Conservation (phyloP, 2,113 vertebrate genomes). For the Ictalurus furcatus region DNA sequence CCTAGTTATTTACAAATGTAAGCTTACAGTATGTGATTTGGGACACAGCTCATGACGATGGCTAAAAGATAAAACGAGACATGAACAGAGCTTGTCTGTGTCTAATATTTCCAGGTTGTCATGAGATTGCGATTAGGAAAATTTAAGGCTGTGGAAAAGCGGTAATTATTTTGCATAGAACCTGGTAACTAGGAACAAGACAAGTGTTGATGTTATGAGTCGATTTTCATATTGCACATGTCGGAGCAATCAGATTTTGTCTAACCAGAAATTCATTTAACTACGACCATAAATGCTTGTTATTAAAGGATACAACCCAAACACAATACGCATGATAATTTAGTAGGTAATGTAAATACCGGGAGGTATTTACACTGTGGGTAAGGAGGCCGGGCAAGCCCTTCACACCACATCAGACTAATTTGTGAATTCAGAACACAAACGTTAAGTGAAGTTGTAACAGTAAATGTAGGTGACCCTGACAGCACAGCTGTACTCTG, state of each 20-base stretch:
- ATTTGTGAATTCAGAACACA: background rate
- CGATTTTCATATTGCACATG: background rate
- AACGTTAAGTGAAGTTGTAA: too few relatives aligned
- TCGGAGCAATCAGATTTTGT: background rate
- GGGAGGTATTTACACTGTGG: background rate
- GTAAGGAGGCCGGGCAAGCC: background rate
- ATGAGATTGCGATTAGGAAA: background rate
- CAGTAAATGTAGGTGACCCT: background rate
- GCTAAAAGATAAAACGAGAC: background rate
- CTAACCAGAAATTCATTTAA: background rate
- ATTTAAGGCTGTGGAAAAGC: background rate
- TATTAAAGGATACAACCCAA: background rate
- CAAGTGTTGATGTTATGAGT: background rate
- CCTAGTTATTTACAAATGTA: background rate
- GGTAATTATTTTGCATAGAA: background rate
- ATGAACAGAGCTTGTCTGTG: background rate
- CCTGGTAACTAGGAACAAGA: background rate
- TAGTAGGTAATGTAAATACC: background rate
- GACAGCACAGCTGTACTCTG: background rate
- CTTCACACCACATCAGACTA: background rate
- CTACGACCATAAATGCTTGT: background rate
- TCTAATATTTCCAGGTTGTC: background rate
- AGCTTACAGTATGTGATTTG: background rate
- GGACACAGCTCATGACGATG: background rate
- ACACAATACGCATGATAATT: background rate